Evolutionary conservation across 1,140 invertebrate species (phyloP).

Genomic region (Apocrypta bakeri): DNA sequence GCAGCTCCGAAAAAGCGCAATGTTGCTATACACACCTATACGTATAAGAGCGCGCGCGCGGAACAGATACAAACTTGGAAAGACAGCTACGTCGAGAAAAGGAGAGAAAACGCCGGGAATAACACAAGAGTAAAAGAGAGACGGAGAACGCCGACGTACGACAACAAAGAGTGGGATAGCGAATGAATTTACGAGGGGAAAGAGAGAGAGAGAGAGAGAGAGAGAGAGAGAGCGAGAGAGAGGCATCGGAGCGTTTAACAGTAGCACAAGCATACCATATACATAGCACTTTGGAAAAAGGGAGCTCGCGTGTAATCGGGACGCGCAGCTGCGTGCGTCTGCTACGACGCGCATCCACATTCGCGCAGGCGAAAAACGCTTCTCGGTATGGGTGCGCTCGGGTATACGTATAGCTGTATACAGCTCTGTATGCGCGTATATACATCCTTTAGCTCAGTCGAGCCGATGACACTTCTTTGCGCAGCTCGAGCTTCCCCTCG

Average conservation of each 20-base stretch:
- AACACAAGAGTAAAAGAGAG: constrained; percentile 30
- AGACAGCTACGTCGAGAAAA: background rate
- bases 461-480: constrained; percentile 25
- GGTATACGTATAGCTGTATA: no score
- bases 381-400: background rate
- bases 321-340: constrained; percentile 55
- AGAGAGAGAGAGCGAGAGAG: constrained; percentile 20
- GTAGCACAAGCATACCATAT: constrained; percentile 43
- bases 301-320: constrained; percentile 56
- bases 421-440: background rate
- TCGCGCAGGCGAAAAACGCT: background rate
- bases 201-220: background rate
- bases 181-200: background rate
- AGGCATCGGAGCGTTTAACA: background rate
- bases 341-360: constrained; percentile 35
- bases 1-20: background rate
- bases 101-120: no score
- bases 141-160: background rate
- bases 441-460: background rate
- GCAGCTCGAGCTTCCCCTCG: background rate
- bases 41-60: no score
- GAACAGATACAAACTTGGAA: background rate
- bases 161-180: background rate
- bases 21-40: background rate
- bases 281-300: constrained; percentile 45